Conservation (phyloP, 2,888 invertebrate genomes). For the Darwinula stevensoni region DNA sequence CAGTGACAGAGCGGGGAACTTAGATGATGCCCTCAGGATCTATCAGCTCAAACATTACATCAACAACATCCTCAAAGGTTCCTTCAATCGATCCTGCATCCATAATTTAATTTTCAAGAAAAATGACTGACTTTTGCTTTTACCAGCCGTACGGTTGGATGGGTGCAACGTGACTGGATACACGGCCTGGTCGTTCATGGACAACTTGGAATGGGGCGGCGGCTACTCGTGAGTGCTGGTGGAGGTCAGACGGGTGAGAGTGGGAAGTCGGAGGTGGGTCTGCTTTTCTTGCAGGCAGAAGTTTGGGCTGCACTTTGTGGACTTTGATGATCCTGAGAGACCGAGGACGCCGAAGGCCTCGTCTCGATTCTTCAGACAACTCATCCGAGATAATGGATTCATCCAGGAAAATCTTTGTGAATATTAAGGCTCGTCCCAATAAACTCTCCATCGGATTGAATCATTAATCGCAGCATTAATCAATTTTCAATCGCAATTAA, state of each 20-base stretch:
- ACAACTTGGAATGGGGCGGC: constrained; percentile 45
- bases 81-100: no score
- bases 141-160: no score
- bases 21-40: constrained; percentile 3
- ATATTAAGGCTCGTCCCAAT: no score
- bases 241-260: background rate
- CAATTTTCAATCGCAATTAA: no score
- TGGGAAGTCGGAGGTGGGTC: background rate
- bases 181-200: constrained; percentile 44
- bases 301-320: constrained; percentile 38
- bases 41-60: constrained; percentile 10
- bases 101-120: no score
- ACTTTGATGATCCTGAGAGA: constrained; percentile 32
- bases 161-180: constrained; percentile 24
- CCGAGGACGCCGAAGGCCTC: constrained; percentile 34
- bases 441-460: no score
- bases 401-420: background rate
- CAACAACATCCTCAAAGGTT: constrained; percentile 11
- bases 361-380: constrained; percentile 12
- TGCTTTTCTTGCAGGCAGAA: constrained; percentile 10
- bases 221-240: no score
- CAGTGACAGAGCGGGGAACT: constrained; percentile 7
- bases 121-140: no score
- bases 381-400: constrained; percentile 10
- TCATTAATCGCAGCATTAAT: no score